These are phyloP conservation scores for Noctua fimbriata DNA, from an alignment of 2,888 invertebrate genomes.

Conservation along the genomic window DNA sequence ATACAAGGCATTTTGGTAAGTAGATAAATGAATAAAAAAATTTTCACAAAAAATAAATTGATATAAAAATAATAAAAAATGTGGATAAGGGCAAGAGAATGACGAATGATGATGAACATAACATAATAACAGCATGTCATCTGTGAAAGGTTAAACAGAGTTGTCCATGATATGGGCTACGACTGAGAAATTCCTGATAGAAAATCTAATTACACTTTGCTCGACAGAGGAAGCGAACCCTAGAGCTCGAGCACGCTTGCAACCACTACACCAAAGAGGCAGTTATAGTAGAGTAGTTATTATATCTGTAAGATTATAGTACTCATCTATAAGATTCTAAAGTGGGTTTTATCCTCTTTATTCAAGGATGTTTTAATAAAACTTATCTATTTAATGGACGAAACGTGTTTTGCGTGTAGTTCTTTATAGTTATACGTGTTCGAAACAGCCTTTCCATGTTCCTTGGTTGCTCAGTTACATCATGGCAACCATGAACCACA, in stretches of 20 bases:
- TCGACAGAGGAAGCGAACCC: background rate
- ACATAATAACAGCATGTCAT: background rate
- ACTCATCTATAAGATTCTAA: background rate
- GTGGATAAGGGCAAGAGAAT: background rate
- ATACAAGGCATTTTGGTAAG: too few species aligned
- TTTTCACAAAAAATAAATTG: too few species aligned
- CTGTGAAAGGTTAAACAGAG: background rate
- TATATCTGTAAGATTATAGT: background rate
- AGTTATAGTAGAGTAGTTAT: background rate
- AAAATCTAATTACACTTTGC: background rate
- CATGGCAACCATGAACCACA: background rate
- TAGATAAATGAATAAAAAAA: too few species aligned
- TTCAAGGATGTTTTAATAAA: background rate
- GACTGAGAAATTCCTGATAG: background rate
- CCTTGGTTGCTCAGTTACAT: slow-evolving; percentile 22
- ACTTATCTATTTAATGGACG: slow-evolving; percentile 29
- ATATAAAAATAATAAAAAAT: too few species aligned
- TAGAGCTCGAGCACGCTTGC: background rate
- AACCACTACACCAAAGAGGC: background rate
- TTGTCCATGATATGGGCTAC: background rate
- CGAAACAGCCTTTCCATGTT: background rate
- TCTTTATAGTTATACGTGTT: slow-evolving; percentile 14
- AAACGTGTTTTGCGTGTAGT: slow-evolving; percentile 21
- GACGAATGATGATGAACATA: background rate
- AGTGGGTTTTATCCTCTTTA: background rate